phyloP scores from a whole-genome alignment of 2,888 invertebrate species.

The Thera britannica region DNA sequence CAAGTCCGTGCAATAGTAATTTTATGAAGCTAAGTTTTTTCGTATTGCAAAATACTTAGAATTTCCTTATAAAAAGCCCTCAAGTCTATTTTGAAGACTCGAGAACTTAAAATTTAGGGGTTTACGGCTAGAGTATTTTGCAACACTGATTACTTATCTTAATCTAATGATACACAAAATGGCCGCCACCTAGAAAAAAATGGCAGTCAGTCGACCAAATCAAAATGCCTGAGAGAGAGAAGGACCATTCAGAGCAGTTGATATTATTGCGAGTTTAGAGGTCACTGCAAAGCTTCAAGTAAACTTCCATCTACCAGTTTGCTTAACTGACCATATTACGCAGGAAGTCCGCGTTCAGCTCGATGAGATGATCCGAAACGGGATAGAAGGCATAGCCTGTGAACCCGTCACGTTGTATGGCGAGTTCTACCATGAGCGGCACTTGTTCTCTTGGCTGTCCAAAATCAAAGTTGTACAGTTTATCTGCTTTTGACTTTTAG shows the following conservation, averaged over 20 bases:
- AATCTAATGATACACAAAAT: slow-evolving; percentile 3
- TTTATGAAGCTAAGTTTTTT: slow-evolving; percentile 4
- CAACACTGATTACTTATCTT: neutral
- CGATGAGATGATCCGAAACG: slow-evolving; percentile 9
- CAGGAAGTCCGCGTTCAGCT: slow-evolving; percentile 10
- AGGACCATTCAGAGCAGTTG: neutral
- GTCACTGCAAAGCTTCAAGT: slow-evolving; percentile 5
- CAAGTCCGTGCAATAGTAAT: neutral
- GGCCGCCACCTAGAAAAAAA: slow-evolving; percentile 7
- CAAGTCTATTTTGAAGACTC: neutral
- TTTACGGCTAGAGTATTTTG: neutral
- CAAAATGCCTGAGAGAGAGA: neutral
- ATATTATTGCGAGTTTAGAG: neutral
- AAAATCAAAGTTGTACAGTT: slow-evolving; percentile 14
- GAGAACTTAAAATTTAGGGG: neutral
- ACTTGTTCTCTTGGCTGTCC: slow-evolving; percentile 11
- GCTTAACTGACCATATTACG: slow-evolving; percentile 18
- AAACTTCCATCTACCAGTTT: slow-evolving; percentile 10
- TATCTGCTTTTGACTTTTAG: slow-evolving; percentile 5
- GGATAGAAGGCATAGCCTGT: slow-evolving; percentile 9
- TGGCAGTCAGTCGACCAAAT: slow-evolving; percentile 6
- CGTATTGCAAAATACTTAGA: neutral
- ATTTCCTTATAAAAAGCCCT: neutral
- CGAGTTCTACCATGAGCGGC: slow-evolving; percentile 16
- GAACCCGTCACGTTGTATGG: slow-evolving; percentile 8